Conservation (phyloP, 2,888 invertebrate species). For the Caenorhabditis afra region DNA sequence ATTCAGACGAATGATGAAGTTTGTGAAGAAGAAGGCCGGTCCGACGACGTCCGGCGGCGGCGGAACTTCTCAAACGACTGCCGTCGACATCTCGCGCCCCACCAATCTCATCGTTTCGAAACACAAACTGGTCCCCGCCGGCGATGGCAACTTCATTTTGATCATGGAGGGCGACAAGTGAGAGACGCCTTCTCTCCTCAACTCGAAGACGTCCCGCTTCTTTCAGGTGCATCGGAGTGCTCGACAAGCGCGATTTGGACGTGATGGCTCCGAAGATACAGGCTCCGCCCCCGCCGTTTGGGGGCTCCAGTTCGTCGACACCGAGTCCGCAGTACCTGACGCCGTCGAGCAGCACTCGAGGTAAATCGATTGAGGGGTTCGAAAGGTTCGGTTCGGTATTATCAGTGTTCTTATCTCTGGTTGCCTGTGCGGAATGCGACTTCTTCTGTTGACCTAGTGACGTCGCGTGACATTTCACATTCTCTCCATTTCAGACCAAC, state of each 20-base stretch:
- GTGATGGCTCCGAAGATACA: neutral
- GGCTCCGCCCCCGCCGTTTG: slow-evolving; percentile 14
- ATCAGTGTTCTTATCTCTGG: too few species aligned
- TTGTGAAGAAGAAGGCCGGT: slow-evolving; percentile 47
- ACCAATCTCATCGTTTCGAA: slow-evolving; percentile 39
- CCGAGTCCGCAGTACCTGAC: slow-evolving; percentile 23
- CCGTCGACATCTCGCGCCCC: slow-evolving; percentile 37
- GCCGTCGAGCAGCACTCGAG: slow-evolving; percentile 13
- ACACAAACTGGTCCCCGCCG: slow-evolving; percentile 27
- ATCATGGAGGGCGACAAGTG: slow-evolving; percentile 44
- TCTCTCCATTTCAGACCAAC: neutral
- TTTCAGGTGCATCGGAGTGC: slow-evolving; percentile 38
- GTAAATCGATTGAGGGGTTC: too few species aligned
- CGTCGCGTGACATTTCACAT: neutral
- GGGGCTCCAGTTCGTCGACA: neutral
- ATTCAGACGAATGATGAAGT: slow-evolving; percentile 47
- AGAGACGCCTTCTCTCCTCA: neutral
- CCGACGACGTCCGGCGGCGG: too few species aligned
- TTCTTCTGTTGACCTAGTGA: neutral
- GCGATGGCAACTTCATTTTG: slow-evolving; percentile 34
- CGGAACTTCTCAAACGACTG: slow-evolving; percentile 8
- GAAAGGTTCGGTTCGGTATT: too few species aligned
- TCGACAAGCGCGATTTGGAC: slow-evolving; percentile 36
- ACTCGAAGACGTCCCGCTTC: neutral
- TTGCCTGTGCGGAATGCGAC: too few species aligned